Percentiles rank a stretch among this genome's conserved stretches.
These are phyloP conservation scores for Agrotis segetum DNA, from an alignment of 2,888 invertebrate species.

Conservation along the genomic window DNA sequence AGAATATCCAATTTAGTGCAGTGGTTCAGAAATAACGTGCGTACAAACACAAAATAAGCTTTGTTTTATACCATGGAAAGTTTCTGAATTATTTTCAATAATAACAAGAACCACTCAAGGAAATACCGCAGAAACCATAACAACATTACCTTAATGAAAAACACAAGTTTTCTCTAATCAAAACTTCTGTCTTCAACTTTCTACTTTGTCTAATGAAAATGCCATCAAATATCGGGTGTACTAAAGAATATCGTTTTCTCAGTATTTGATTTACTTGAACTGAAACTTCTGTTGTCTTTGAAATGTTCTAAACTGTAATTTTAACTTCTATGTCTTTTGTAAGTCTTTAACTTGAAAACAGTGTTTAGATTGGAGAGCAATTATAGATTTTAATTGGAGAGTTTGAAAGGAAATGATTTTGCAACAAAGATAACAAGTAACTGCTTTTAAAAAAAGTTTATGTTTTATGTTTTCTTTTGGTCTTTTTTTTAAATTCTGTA, in stretches of 20 bases:
- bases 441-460: too few species aligned
- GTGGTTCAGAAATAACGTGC: too few species aligned
- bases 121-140: neutral
- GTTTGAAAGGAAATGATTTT: neutral
- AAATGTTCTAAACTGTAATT: conserved; percentile 46
- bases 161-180: neutral
- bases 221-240: conserved; percentile 60
- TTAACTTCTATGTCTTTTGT: conserved; percentile 26
- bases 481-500: too few species aligned
- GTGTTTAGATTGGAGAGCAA: neutral
- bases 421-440: neutral
- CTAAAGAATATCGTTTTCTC: conserved; percentile 58
- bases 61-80: too few species aligned
- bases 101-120: neutral
- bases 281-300: conserved; percentile 48
- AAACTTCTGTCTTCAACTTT: conserved; percentile 52
- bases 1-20: too few species aligned
- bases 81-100: neutral
- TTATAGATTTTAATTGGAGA: neutral
- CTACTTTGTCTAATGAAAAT: conserved; percentile 39
- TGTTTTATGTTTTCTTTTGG: too few species aligned
- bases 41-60: too few species aligned
- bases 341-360: conserved; percentile 11
- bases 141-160: conserved; percentile 24
- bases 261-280: conserved; percentile 52